Conservation (phyloP, 2,113 vertebrate genomes). For the Nicator chloris region DNA sequence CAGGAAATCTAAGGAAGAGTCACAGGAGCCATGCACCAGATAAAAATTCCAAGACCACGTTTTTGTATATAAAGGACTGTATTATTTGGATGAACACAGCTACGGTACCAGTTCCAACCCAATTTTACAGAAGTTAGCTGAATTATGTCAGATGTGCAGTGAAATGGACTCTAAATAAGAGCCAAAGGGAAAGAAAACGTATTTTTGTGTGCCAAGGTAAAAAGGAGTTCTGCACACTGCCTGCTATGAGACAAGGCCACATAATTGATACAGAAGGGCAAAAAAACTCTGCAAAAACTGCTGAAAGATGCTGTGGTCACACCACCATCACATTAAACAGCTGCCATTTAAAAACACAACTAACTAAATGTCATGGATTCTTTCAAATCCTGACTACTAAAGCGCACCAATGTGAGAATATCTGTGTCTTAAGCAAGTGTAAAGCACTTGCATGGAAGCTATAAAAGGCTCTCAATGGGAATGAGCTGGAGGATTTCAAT, state of each 20-base stretch:
- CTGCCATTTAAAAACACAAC: neutral
- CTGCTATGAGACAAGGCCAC: neutral
- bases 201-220: neutral
- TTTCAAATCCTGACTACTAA: neutral
- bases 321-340: neutral
- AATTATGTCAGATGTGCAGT: neutral
- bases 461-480: neutral
- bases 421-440: neutral
- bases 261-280: fast-evolving
- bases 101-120: neutral
- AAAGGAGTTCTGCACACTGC: neutral
- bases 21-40: neutral
- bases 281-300: neutral
- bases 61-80: neutral
- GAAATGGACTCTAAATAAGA: neutral
- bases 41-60: neutral
- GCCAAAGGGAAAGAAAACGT: neutral
- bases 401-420: neutral
- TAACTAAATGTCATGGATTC: neutral
- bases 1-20: neutral
- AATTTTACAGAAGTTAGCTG: neutral
- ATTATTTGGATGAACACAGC: neutral
- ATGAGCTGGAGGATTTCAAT: neutral
- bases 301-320: neutral
- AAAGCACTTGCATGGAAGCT: neutral